These are phyloP conservation scores for Drosophila pectinifera DNA, from an alignment of 1,140 invertebrate species.

Conservation along the genomic window DNA sequence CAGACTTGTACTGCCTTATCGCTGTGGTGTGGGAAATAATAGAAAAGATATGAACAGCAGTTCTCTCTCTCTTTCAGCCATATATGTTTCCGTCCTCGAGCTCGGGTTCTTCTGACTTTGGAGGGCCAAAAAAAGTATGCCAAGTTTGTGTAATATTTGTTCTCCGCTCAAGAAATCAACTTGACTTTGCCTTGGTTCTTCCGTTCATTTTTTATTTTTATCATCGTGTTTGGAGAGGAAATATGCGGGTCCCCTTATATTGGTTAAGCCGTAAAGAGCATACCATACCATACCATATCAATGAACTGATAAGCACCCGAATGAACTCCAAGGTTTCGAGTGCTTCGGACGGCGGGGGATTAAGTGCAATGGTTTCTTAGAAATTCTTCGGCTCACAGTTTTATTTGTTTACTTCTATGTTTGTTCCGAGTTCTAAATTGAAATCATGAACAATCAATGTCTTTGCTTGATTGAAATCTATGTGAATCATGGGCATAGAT, in stretches of 20 bases:
- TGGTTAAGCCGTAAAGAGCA: neutral
- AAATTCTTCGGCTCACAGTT: slow-evolving; percentile 2
- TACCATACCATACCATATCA: slow-evolving; percentile 62
- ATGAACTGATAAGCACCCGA: slow-evolving; percentile 69
- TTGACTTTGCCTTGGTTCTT: slow-evolving; percentile 32
- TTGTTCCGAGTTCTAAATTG: neutral
- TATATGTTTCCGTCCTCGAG: slow-evolving; percentile 24
- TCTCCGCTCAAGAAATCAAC: slow-evolving; percentile 20
- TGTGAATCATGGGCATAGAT: neutral
- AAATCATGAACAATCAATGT: slow-evolving; percentile 9
- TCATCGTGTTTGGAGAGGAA: slow-evolving; percentile 14
- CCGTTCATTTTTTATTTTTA: slow-evolving; percentile 10
- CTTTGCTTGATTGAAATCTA: slow-evolving; percentile 15
- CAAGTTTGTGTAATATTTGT: slow-evolving; percentile 41
- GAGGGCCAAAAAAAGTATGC: slow-evolving; percentile 21
- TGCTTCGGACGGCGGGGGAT: slow-evolving; percentile 21
- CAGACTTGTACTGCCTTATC: slow-evolving; percentile 32
- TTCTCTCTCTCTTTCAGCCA: neutral
- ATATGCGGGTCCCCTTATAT: slow-evolving; percentile 26
- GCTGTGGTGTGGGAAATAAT: slow-evolving; percentile 22
- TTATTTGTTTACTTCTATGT: slow-evolving; percentile 13
- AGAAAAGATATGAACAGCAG: slow-evolving; percentile 32
- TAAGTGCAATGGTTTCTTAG: slow-evolving; percentile 17
- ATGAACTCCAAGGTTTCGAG: slow-evolving; percentile 68
- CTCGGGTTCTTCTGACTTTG: slow-evolving; percentile 6